phyloP scores from a whole-genome alignment of 2,113 vertebrate species.

The Rhinopomastus cyanomelas region DNA sequence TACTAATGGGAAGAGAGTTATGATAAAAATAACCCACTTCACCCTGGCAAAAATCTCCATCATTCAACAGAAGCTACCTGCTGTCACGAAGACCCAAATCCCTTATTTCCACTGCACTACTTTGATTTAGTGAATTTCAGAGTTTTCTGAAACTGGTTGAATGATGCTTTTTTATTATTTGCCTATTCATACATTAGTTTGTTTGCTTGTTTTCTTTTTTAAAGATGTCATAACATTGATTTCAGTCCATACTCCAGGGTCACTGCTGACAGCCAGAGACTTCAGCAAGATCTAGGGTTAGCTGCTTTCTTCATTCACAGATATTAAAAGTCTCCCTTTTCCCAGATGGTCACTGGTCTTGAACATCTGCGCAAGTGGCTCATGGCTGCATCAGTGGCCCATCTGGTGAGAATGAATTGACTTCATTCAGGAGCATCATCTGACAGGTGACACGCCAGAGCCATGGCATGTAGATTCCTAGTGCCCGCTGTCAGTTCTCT shows the following conservation, averaged over 20 bases:
- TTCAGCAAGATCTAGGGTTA: not conserved
- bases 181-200: not conserved
- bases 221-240: not conserved
- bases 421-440: not conserved
- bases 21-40: constrained; percentile 53
- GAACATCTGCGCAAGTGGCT: not conserved
- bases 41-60: not conserved
- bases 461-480: not conserved
- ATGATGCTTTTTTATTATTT: not conserved
- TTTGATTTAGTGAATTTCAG: not conserved
- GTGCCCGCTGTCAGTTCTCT: not conserved
- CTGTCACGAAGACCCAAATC: not conserved
- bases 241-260: not conserved
- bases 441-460: constrained; percentile 20
- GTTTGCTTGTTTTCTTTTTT: not conserved
- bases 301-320: not conserved
- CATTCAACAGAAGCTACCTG: constrained; percentile 15
- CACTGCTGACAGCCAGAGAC: not conserved
- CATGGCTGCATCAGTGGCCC: not conserved
- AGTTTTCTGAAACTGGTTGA: not conserved
- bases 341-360: not conserved
- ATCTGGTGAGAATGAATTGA: not conserved
- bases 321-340: not conserved
- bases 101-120: not conserved
- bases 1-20: constrained; percentile 23